phyloP scores from a whole-genome alignment of 2,797 vertebrate species.

The Ctenosaura bakeri region DNA sequence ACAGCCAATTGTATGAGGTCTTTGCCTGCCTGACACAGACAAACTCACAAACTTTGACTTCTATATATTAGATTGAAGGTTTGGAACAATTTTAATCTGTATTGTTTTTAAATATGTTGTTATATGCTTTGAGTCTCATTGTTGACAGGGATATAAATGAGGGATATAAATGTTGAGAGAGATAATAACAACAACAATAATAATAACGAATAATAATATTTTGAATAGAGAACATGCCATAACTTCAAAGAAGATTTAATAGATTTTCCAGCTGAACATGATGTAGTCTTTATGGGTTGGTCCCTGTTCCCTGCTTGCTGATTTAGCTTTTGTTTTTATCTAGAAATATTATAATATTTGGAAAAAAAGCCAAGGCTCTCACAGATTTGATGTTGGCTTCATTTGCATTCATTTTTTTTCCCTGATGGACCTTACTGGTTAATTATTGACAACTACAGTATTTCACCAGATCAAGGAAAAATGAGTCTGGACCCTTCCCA shows the following conservation, averaged over 20 bases:
- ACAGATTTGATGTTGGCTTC: rapidly evolving
- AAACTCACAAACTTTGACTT: too few species aligned
- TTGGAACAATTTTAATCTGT: too few species aligned
- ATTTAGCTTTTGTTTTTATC: not conserved
- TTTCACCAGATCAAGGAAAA: not conserved
- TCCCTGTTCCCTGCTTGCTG: not conserved
- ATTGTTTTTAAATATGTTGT: too few species aligned
- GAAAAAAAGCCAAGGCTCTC: not conserved
- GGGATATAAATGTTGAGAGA: too few species aligned
- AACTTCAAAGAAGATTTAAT: not conserved
- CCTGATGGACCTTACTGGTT: not conserved
- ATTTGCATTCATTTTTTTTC: not conserved
- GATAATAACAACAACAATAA: too few species aligned
- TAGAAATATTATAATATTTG: not conserved
- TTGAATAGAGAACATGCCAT: not conserved
- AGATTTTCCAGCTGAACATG: not conserved
- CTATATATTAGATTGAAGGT: too few species aligned
- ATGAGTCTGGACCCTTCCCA: not conserved
- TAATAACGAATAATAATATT: not conserved
- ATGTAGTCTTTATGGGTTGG: not conserved
- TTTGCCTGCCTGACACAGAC: too few species aligned
- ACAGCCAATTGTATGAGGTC: too few species aligned
- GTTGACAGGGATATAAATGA: too few species aligned
- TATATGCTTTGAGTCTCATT: too few species aligned
- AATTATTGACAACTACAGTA: not conserved